Evolutionary conservation across 2,888 invertebrate species (phyloP), one percentile per base, ranked within the genome.

Genomic region (Apotomis betuletana): DNA sequence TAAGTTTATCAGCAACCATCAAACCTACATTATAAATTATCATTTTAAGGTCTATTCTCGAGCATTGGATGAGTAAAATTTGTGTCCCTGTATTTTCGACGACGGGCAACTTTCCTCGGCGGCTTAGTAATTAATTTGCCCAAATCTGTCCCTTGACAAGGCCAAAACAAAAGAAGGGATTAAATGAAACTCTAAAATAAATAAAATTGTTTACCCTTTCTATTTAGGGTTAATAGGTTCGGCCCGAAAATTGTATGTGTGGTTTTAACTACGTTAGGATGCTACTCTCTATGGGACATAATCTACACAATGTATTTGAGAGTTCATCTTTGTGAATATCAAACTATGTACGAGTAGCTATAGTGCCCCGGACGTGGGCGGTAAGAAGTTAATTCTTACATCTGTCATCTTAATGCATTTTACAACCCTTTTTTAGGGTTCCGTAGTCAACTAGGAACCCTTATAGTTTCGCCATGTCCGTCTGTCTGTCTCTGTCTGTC

Each of bases 101-200:
- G 60, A 54, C 59, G 59, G 36, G 13, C 46, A 70, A 65, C 59
- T 70, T 70, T 65, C 59, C 59, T 77, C 75, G 74, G 77, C 77
- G 74, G 69, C 64, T 73, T 75, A 75, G 74, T 79, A 79, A 78
- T 75, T 74, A 84, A 83, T 83, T 83, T 79, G 82, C 84, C 81
- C 70, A 77, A 75, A 79, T 83, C 79, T 79, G 75, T 77, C 74
- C 74, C 77, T 65, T 77, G 78, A 76, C 80, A 79, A 79, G 75
- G 73, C 74, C 77, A 77, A 75, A 76, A 83, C 81, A 84, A 85
- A 83, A 79, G 79, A 77, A 79, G 75, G 79, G 79, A 80, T 84
- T 81, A 83, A 80, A 83, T 77, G 83, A 83, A 82, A 79, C 77
- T 81, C 79, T 83, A 80, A 82, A 82, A 82, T 79, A 83, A 82